Percentiles rank a stretch among this genome's conserved stretches.
Conservation (phyloP, 2,888 invertebrate species). For the Nymphalis polychloros region DNA sequence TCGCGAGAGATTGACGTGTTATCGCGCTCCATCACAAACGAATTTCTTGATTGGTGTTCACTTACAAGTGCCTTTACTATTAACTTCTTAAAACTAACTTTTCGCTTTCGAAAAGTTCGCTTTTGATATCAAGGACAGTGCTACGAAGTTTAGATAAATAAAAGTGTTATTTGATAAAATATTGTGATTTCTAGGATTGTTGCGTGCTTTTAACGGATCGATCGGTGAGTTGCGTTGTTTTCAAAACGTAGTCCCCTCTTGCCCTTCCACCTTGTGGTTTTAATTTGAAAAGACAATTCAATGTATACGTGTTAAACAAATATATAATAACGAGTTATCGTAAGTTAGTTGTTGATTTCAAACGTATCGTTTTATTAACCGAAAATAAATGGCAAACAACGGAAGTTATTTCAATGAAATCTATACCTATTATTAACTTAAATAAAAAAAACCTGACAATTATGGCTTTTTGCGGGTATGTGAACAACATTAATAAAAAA, state of each 20-base stretch:
- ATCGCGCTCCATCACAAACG: constrained; percentile 31
- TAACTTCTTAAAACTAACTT: constrained; percentile 37
- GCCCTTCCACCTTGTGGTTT: background rate
- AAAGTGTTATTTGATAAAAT: constrained; percentile 52
- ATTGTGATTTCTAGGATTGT: constrained; percentile 66
- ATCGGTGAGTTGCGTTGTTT: constrained; percentile 39
- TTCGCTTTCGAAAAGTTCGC: constrained; percentile 49
- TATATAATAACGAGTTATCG: too few species aligned
- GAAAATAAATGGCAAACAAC: constrained; percentile 1
- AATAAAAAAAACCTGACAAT: background rate
- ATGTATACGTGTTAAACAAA: too few species aligned
- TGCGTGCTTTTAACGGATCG: constrained; percentile 50
- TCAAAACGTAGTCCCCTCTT: background rate
- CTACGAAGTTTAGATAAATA: constrained; percentile 58
- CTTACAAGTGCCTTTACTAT: constrained; percentile 41
- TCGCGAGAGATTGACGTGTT: constrained; percentile 52
- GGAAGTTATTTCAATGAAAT: constrained; percentile 17
- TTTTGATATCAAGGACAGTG: constrained; percentile 58
- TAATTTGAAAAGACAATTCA: background rate
- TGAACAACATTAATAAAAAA: constrained; percentile 12
- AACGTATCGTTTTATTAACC: too few species aligned
- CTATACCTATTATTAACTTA: background rate
- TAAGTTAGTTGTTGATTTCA: too few species aligned
- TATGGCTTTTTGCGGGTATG: constrained; percentile 14
- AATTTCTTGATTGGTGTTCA: constrained; percentile 59